These are phyloP conservation scores for Lycaon pictus DNA, from an alignment of 2,113 vertebrate genomes.

Conservation along the genomic window DNA sequence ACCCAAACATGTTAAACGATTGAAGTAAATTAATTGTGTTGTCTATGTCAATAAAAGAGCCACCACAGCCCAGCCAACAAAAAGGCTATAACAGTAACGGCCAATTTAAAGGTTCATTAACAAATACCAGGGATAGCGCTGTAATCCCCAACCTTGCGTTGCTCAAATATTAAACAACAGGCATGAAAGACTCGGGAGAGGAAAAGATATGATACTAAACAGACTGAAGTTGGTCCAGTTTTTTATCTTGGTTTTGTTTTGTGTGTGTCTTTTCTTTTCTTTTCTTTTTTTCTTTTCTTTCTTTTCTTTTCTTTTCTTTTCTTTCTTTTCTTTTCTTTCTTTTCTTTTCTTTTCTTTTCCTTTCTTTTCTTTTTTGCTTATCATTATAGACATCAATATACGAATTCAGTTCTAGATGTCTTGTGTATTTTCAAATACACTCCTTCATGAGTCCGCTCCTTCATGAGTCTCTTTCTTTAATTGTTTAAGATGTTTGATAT, in stretches of 20 bases:
- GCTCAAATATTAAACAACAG: slow-evolving; percentile 52
- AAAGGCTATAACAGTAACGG: slow-evolving; percentile 63
- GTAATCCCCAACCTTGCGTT: slow-evolving; percentile 49
- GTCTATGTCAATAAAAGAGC: slow-evolving; percentile 67
- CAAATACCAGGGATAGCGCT: slow-evolving; percentile 58
- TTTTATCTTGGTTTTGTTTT: background rate
- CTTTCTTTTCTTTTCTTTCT: too few relatives aligned
- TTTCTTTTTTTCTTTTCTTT: too few relatives aligned
- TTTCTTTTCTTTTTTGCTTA: background rate
- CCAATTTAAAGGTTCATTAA: slow-evolving; percentile 79
- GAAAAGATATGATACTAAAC: background rate
- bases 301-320: too few relatives aligned
- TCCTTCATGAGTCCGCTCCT: background rate
- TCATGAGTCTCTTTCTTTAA: background rate
- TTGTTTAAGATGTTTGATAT: background rate
- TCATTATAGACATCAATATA: background rate
- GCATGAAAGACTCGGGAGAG: slow-evolving; percentile 33
- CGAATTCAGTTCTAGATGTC: background rate
- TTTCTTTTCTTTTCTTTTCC: too few relatives aligned
- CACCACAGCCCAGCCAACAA: slow-evolving; percentile 41
- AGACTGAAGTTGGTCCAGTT: background rate
- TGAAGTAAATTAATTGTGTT: slow-evolving; percentile 72
- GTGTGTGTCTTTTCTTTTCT: too few relatives aligned
- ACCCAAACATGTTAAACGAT: slow-evolving; percentile 55
- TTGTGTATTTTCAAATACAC: background rate